Conservation (phyloP, 2,797 vertebrate genomes). For the Aulostomus chinensis region DNA sequence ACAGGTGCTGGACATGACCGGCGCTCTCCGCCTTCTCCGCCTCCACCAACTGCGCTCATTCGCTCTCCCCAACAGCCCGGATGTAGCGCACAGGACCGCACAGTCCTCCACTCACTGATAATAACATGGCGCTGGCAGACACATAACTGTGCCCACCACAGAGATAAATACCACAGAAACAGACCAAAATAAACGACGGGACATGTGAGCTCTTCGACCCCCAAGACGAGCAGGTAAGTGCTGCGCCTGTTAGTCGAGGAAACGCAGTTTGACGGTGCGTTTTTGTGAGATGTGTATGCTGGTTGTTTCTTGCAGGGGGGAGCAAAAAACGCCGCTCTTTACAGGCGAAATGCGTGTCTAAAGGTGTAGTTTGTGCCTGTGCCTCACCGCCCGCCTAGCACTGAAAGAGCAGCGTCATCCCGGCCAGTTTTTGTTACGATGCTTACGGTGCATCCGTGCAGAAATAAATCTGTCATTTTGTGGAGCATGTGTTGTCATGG, state of each 20-base stretch:
- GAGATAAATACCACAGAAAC: conserved; percentile 28
- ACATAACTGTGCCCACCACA: conserved; percentile 73
- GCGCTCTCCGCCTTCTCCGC: conserved; percentile 44
- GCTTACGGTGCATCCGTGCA: conserved; percentile 41
- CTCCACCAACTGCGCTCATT: conserved; percentile 73
- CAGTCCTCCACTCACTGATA: conserved; percentile 63
- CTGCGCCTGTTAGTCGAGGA: conserved; percentile 14
- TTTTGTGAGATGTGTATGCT: conserved; percentile 36
- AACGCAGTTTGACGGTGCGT: conserved; percentile 17
- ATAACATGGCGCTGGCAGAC: conserved; percentile 83
- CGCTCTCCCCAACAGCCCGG: conserved; percentile 76
- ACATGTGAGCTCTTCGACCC: conserved; percentile 77
- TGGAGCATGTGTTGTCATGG: conserved; percentile 66
- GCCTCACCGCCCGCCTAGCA: conserved; percentile 1
- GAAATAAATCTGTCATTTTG: conserved; percentile 53
- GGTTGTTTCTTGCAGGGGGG: conserved; percentile 44
- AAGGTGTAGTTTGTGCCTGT: conserved; percentile 28
- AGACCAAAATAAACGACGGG: conserved; percentile 58
- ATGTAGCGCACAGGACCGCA: conserved; percentile 80
- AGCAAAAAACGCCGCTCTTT: conserved; percentile 30
- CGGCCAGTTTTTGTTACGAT: not conserved
- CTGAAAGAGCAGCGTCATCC: conserved; percentile 61
- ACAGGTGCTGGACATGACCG: conserved; percentile 72
- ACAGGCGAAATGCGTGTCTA: conserved; percentile 41
- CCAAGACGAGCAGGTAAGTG: conserved; percentile 72